phyloP scores from a whole-genome alignment of 2,888 invertebrate genomes.

The Ligdia adustata region DNA sequence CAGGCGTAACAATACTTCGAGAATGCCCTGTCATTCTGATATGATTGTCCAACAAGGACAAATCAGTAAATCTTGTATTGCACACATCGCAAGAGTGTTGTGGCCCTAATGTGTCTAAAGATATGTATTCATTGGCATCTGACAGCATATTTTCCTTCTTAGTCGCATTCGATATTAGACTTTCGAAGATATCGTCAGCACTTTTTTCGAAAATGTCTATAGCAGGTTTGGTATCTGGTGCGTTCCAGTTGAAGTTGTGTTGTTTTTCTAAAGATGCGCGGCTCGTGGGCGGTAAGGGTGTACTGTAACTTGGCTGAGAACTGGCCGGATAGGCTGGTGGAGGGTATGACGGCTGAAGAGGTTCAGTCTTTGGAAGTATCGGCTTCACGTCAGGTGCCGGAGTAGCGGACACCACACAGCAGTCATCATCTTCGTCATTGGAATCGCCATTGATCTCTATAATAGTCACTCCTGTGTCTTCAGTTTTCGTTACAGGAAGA shows the following conservation, averaged over 20 bases:
- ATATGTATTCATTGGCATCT: conserved; percentile 85
- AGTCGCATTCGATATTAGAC: conserved; percentile 64
- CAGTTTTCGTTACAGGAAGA: conserved; percentile 65
- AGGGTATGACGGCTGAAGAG: conserved; percentile 48
- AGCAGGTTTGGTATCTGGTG: conserved; percentile 73
- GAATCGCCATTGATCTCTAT: conserved; percentile 80
- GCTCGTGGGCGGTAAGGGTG: conserved; percentile 42
- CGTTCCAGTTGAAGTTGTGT: conserved; percentile 78
- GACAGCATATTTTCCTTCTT: conserved; percentile 70
- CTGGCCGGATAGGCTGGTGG: conserved; percentile 50
- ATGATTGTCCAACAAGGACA: conserved; percentile 81
- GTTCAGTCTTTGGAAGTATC: conserved; percentile 67
- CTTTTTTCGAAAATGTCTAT: conserved; percentile 73
- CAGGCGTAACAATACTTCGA: conserved; percentile 60
- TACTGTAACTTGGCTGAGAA: conserved; percentile 49
- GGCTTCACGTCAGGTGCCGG: conserved; percentile 75
- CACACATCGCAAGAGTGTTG: conserved; percentile 85
- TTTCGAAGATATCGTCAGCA: conserved; percentile 77
- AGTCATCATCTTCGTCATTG: conserved; percentile 78
- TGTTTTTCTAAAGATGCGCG: conserved; percentile 66
- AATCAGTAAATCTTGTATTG: conserved; percentile 84
- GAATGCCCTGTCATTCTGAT: conserved; percentile 83
- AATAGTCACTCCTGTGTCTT: conserved; percentile 61
- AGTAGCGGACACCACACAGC: conserved; percentile 76
- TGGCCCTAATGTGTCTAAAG: conserved; percentile 85